Base-by-base conservation (phyloP, 2,113 vertebrate genomes). In the Oryzias celebensis region DNA sequence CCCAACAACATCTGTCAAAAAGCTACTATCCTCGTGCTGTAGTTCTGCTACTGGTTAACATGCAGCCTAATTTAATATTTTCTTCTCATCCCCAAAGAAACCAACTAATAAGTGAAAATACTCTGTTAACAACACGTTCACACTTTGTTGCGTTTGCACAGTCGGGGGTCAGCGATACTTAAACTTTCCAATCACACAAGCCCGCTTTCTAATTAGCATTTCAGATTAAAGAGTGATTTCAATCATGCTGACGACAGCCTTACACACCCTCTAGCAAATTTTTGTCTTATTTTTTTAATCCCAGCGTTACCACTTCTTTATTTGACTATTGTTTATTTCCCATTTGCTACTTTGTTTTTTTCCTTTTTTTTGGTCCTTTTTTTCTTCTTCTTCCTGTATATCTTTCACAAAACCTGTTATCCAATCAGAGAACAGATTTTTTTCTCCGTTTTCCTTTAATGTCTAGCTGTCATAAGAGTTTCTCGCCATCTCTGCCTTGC, bases 121-220 rank as follows among this genome's bases (percentile, higher is more conserved):
- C 78, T 62, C 83, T 75, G 81, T 82, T 87, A 89, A 91, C 82
- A 88, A 75, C 85, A 61, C 70, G 68, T 68, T 66, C 59, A 65
- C 70, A 77, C 80, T 77, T 68, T 73, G 75, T 62, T 83, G 85
- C 81, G 63, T 72, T 44, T 48, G 18, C 67, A 50, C 72, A 65
- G 82, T 87, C 84, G 46, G 16, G 56, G 84, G 88, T 88, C 88
- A 86, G 78, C 67, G 67, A 88, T 84, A 88, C 85, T 88, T 88
- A 83, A 88, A 90, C 83, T 88, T 78, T 77, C 82, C 83, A 90
- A 89, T 90, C 89, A 91, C 83, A 88, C 81, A 83, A 87, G 75
- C 73, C 81, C 70, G 65, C 75, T 76, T 83, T 87, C 83, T 86
- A 91, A 91, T 92, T 91, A 91, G 88, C 85, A 87, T 89, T 83